phyloP scores from a whole-genome alignment of 1,140 invertebrate species.

The Fragariocoptes setiger region DNA sequence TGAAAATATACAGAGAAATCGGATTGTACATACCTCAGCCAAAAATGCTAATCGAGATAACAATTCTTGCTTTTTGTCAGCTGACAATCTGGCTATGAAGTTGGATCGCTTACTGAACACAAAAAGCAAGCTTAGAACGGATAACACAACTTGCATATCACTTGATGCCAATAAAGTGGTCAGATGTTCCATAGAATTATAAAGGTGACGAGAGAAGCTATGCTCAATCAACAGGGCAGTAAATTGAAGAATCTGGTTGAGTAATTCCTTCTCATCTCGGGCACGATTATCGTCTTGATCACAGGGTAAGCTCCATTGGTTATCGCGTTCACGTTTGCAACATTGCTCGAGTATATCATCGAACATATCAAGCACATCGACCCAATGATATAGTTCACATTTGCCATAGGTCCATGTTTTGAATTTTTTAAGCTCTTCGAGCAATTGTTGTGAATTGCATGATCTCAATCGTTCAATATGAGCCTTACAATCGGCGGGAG shows the following conservation, averaged over 20 bases:
- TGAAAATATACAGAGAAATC: conserved; percentile 5
- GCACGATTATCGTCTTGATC: conserved; percentile 29
- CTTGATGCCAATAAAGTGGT: conserved; percentile 45
- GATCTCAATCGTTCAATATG: conserved; percentile 41
- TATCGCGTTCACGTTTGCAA: conserved; percentile 26
- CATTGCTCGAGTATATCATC: conserved; percentile 46
- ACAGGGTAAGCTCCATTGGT: conserved; percentile 41
- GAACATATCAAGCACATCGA: conserved; percentile 49
- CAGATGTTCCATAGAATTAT: conserved; percentile 65
- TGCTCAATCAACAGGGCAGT: conserved; percentile 60
- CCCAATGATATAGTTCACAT: conserved; percentile 66
- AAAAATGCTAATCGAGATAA: conserved; percentile 41
- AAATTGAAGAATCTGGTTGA: conserved; percentile 45
- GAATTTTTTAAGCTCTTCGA: conserved; percentile 35
- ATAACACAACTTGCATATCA: conserved; percentile 55
- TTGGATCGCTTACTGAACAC: conserved; percentile 75
- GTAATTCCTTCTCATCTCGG: conserved; percentile 35
- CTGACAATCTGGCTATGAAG: conserved; percentile 43
- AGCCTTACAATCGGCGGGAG: conserved; percentile 46
- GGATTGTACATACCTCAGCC: conserved; percentile 30
- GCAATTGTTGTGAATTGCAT: conserved; percentile 29
- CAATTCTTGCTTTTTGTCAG: conserved; percentile 33
- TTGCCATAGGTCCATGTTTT: conserved; percentile 63
- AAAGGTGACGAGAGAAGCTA: conserved; percentile 57
- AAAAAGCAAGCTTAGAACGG: conserved; percentile 51